Base-by-base conservation (phyloP, 2,113 vertebrate genomes). In the Raja brachyura region DNA sequence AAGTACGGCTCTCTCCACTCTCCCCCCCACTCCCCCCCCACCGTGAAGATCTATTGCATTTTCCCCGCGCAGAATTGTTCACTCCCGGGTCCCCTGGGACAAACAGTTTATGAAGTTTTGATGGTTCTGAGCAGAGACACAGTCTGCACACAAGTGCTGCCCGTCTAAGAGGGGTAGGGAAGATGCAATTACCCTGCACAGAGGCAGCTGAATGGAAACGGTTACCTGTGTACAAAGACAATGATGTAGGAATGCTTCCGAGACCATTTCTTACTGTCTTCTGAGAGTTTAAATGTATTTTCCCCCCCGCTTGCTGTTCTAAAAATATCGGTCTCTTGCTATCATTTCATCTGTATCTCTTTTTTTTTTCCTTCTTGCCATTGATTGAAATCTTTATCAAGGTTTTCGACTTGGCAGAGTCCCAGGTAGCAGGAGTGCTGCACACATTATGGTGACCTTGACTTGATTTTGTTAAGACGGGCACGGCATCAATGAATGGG, bases 71-170 rank as follows among this genome's bases (percentile, higher is more conserved):
- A 86, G 56, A n/a, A 14, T 3, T 14, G 11, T 18, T 31, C 59
- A 31, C 11, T 88, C 83, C 61, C 28, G 28, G 83, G 5, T 63
- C 83, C 83, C n/a, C 22, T 8, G 83, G 63, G 83, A n/a, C 59
- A 66, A 66, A n/a, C 59, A 31, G 59, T 88, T 66, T 88, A 66
- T 88, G 83, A 88, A 66, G 81, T 86, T 86, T 61, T 86, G 56
- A 86, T 61, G 81, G 81, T 54, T 59, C 81, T 13, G 54, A 85
- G 48, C 81, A 54, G 78, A 54, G 48, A 9, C 78, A 54, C 54
- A 18, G 39, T 54, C 39, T 81, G 39, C 22, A 39, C 3, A 54
- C 78, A 54, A 81, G 54, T 54, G 59, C 4, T 28, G 0, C 56
- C 28, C 14, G n/a, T 66, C 59, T 88, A 61, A 88, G 59, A 31